Evolutionary conservation across 2,113 vertebrate species (phyloP).

Genomic region (Pardalotus punctatus): DNA sequence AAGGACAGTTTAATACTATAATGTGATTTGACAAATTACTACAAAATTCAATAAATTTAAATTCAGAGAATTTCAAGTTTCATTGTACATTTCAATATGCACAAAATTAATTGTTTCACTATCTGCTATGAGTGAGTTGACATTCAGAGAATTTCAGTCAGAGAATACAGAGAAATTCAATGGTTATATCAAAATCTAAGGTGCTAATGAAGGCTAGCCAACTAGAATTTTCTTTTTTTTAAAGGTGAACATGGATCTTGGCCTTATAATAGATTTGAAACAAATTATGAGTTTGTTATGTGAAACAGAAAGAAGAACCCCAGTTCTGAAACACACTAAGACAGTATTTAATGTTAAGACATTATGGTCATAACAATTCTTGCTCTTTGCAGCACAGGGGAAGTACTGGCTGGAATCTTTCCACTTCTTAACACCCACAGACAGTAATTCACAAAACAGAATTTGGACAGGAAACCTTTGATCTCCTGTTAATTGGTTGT

Average conservation of each 20-base stretch:
- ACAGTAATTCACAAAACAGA: accelerated
- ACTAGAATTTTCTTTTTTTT: not conserved
- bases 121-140: not conserved
- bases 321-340: not conserved
- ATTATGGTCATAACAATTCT: not conserved
- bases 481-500: not conserved
- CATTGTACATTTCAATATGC: not conserved
- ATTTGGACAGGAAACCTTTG: not conserved
- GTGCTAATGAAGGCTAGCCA: not conserved
- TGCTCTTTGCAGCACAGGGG: not conserved
- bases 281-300: not conserved
- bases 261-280: not conserved
- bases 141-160: not conserved
- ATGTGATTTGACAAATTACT: not conserved
- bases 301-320: not conserved
- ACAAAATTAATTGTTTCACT: not conserved
- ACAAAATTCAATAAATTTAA: not conserved
- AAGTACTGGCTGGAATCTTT: not conserved
- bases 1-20: not conserved
- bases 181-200: not conserved
- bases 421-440: not conserved
- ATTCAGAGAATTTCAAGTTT: not conserved
- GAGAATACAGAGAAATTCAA: not conserved
- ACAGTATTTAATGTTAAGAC: not conserved
- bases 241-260: not conserved